Percentiles rank a stretch among this genome's conserved stretches.
phyloP scores from a whole-genome alignment of 2,888 invertebrate genomes.

The Spodoptera littoralis region DNA sequence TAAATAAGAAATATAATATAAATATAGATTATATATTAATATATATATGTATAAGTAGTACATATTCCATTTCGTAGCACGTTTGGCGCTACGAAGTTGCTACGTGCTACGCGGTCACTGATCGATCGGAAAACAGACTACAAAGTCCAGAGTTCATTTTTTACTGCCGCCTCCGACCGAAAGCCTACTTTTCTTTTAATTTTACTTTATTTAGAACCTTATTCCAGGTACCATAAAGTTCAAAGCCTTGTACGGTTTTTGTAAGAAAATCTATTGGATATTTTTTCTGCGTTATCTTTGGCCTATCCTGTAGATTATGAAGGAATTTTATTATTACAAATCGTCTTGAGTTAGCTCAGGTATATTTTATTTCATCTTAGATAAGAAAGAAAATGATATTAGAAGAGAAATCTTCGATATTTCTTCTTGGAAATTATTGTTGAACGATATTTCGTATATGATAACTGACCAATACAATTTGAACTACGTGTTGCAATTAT shows the following conservation, averaged over 20 bases:
- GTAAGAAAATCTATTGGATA: not conserved
- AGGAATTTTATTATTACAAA: slow-evolving; percentile 3
- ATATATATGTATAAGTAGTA: slow-evolving; percentile 47
- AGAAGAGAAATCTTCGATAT: too few species aligned
- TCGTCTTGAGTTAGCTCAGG: not conserved
- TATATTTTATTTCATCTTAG: not conserved
- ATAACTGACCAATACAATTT: slow-evolving; percentile 11
- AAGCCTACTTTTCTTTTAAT: slow-evolving; percentile 14
- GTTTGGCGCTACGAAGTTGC: slow-evolving; percentile 71
- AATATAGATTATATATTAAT: slow-evolving; percentile 26
- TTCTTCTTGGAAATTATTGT: not conserved
- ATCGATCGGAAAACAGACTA: slow-evolving; percentile 51
- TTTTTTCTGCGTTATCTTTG: slow-evolving; percentile 1
- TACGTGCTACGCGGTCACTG: slow-evolving; percentile 77
- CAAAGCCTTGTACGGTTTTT: slow-evolving; percentile 6
- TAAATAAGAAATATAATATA: not conserved
- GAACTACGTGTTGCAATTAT: slow-evolving; percentile 2
- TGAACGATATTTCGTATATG: not conserved
- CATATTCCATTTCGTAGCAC: slow-evolving; percentile 72
- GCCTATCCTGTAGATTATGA: slow-evolving; percentile 6
- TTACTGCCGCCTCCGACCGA: slow-evolving; percentile 3
- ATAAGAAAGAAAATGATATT: not conserved
- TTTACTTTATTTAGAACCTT: slow-evolving; percentile 28
- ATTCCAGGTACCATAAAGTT: slow-evolving; percentile 8
- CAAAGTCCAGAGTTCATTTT: slow-evolving; percentile 39